Base-by-base conservation (phyloP, 2,888 invertebrate species). In the Lobophora halterata region DNA sequence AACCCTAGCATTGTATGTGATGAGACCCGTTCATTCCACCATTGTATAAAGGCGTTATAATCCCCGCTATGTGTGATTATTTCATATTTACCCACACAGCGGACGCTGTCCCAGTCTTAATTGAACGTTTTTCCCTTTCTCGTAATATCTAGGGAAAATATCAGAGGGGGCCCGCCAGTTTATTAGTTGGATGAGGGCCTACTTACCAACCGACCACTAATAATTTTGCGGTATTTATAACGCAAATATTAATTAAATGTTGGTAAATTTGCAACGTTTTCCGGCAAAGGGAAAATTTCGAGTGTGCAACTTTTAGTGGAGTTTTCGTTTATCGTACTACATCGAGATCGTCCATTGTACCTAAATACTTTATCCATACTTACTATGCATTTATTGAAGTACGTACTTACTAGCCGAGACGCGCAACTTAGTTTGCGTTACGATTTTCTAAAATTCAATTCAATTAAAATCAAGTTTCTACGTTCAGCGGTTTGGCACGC, bases 101-200 rank as follows among this genome's bases (percentile, higher is more conserved):
- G 58, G 57, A 51, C 57, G 54, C 58, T 58, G 61, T 60, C 60
- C 32, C 53, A 48, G 43, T 51, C 55, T 52, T 75, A 71, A 76
- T 78, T 71, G 76, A 73, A 75, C 65, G 67, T 62, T 61, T 58
- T 61, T 54, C 39, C 58, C 55, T 62, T 69, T 66, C 35, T 31
- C 23, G 59, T 33, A 20, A 36, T 42, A 33, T 28, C 26, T 31
- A 42, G 31, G 27, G 27, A n/a, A n/a, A n/a, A 23, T 27, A 42
- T 36, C 28, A 42, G 14, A 23, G 35, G 16, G 31, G 14, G 32
- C 24, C 6, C 10, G 8, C 13, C 11, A 31, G 32, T 26, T 37
- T 28, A 28, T 28, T 28, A 16, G 27, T 18, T n/a, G 27, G 27
- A n/a, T 28, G 3, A 18, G 17, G 6, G 9, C 14, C 3, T 26